Evolutionary conservation across 2,888 invertebrate genomes (phyloP), one percentile per base, ranked within the genome.

Genomic region (Drosophila infuscata): DNA sequence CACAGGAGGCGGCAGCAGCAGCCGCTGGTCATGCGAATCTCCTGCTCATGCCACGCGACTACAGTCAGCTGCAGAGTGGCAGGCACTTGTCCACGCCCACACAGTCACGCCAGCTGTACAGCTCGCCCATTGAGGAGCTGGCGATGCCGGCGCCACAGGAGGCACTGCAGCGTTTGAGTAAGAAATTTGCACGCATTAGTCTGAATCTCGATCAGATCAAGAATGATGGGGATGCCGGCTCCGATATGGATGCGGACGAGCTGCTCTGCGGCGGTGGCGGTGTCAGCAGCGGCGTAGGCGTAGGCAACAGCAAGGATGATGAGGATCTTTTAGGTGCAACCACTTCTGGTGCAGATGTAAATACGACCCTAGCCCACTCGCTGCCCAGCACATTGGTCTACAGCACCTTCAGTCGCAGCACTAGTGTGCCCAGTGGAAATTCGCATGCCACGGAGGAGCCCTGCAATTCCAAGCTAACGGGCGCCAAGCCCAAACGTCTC

Each of bases 401-500:
- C 49, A 81, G 67, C 41, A 84, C 67, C 52, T 90, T 90, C 35
- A 79, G 76, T 9, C 89, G 85, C 48, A 88, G 81, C 68, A 83
- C 84, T 29, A 89, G 74, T 33, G 83, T 80, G 32, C 71, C 78
- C 17, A 81, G 77, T 41, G 74, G 76, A 30, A 79, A 82, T 30
- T 65, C 56, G 1, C 75, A 68, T 20, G 49, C 33, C 0, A 25
- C 59, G n/a, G 66, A 85, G 59, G 63, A 83, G 76, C 8, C 81
- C 2, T 68, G 75, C 60, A 75, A 75, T 48, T 75, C 82, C 11
- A 91, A 91, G 57, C 59, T 82, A 15, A 91, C 91, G 2, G 91
- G 93, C 20, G 92, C 93, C n/a, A 93, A 93, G 64, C 93, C 93
- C 0, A 93, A 93, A 64, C 91, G 92, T 3, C 71, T 92, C 17